Percentiles rank a stretch among this genome's conserved stretches.
Conservation (phyloP, 2,888 invertebrate genomes). For the Volucella bombylans region DNA sequence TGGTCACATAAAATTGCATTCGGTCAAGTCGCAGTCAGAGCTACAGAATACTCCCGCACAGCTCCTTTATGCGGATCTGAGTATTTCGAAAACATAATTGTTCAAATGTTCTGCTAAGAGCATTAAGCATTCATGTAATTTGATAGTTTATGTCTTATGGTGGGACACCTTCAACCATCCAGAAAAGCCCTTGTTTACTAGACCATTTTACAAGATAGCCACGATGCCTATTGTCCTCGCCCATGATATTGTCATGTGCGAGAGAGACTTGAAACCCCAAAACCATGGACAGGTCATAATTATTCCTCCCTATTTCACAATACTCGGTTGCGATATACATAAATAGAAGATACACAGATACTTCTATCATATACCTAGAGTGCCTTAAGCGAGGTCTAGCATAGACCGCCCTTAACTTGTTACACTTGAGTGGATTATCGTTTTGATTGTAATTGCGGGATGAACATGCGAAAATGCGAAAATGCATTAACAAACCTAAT, state of each 20-base stretch:
- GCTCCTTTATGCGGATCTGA: neutral
- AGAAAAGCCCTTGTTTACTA: slow-evolving; percentile 18
- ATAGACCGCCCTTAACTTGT: slow-evolving; percentile 23
- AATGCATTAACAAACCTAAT: slow-evolving; percentile 63
- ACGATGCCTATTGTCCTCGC: neutral
- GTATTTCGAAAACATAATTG: slow-evolving; percentile 29
- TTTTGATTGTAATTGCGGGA: slow-evolving; percentile 59
- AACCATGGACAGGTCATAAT: slow-evolving; percentile 15
- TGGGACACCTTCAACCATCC: slow-evolving; percentile 43
- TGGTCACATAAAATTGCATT: slow-evolving; percentile 2
- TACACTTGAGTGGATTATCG: slow-evolving; percentile 50
- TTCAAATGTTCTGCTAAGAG: slow-evolving; percentile 2
- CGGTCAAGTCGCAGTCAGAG: neutral
- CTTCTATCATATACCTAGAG: neutral
- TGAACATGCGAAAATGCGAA: slow-evolving; percentile 50
- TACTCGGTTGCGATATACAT: slow-evolving; percentile 1
- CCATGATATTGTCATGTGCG: slow-evolving; percentile 20
- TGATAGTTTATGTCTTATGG: slow-evolving; percentile 46
- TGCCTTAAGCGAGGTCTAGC: slow-evolving; percentile 26
- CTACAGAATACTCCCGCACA: too few relatives aligned
- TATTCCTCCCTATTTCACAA: slow-evolving; percentile 36
- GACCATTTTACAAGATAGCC: slow-evolving; percentile 30
- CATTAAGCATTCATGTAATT: slow-evolving; percentile 43
- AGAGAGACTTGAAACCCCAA: slow-evolving; percentile 20
- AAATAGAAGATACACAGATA: neutral